A percentile compares a stretch with the other conserved stretches of the same genome.
These are phyloP conservation scores for Perizoma affinitatum DNA, from an alignment of 2,888 invertebrate genomes.

Conservation along the genomic window DNA sequence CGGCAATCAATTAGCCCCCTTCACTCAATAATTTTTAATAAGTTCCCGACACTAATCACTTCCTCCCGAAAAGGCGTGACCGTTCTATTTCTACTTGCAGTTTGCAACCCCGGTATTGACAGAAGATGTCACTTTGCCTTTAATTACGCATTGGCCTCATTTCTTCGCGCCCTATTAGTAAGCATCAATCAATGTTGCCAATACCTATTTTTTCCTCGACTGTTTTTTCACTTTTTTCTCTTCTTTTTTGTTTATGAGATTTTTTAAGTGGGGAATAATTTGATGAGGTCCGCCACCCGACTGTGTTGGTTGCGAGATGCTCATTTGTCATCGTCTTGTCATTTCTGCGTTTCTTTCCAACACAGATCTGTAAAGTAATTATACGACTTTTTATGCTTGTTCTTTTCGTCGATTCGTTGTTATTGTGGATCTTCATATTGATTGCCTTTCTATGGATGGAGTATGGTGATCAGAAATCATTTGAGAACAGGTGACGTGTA, in stretches of 20 bases:
- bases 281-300: conserved; percentile 84
- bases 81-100: conserved; percentile 75
- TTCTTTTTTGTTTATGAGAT: conserved; percentile 82
- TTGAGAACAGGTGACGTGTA: conserved; percentile 14
- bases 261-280: conserved; percentile 84
- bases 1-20: conserved; percentile 76
- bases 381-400: conserved; percentile 72
- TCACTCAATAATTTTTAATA: conserved; percentile 84
- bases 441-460: conserved; percentile 41
- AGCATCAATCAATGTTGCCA: conserved; percentile 85
- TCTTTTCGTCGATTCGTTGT: conserved; percentile 65
- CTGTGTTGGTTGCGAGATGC: conserved; percentile 77
- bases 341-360: conserved; percentile 82
- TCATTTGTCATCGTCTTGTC: conserved; percentile 85
- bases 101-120: conserved; percentile 73
- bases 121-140: conserved; percentile 82
- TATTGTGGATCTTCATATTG: conserved; percentile 55
- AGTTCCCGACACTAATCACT: conserved; percentile 80
- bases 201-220: conserved; percentile 81
- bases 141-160: conserved; percentile 81
- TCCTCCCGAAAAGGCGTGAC: conserved; percentile 79
- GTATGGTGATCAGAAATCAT: conserved; percentile 5
- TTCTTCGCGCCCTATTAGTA: conserved; percentile 84
- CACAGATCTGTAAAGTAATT: conserved; percentile 82
- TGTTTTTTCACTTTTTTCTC: conserved; percentile 66